Percentiles rank a stretch among this genome's conserved stretches.
Evolutionary conservation across 2,797 vertebrate genomes (phyloP).

Genomic region (Eleutherodactylus coqui): DNA sequence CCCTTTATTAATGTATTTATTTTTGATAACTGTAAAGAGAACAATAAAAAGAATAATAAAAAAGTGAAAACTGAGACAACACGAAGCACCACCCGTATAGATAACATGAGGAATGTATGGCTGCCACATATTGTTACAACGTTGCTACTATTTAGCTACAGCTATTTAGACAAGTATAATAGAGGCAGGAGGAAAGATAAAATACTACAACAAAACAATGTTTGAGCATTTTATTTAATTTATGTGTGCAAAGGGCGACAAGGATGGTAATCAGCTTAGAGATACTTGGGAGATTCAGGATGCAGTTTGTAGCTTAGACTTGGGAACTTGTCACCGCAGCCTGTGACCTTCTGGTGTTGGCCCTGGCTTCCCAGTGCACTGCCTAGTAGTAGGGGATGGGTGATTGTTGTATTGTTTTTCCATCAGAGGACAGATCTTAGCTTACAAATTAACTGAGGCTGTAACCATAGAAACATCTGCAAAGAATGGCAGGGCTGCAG

Average conservation of each 20-base stretch:
- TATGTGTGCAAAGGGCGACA: not conserved
- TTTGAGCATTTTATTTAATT: not conserved
- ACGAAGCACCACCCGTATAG: not conserved
- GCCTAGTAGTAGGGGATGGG: slow-evolving; percentile 32
- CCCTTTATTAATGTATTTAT: not conserved
- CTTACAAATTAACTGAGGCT: slow-evolving; percentile 73
- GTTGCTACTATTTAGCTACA: not conserved
- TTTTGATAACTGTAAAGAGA: not conserved
- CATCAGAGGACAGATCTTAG: slow-evolving; percentile 70
- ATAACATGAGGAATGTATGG: not conserved
- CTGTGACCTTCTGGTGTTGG: slow-evolving; percentile 60
- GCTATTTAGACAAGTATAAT: not conserved
- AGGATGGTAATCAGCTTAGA: not conserved
- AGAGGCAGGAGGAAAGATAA: too few species aligned
- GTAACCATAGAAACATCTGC: slow-evolving; percentile 74
- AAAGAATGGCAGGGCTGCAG: slow-evolving; percentile 66
- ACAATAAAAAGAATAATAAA: not conserved
- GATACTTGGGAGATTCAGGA: slow-evolving; percentile 24
- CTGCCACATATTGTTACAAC: not conserved
- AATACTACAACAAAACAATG: not conserved
- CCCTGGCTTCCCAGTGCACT: slow-evolving; percentile 36
- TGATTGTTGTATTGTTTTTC: slow-evolving; percentile 42
- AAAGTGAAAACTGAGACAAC: not conserved
- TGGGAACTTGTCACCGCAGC: slow-evolving; percentile 55
- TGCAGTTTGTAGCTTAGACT: slow-evolving; percentile 42